These are phyloP conservation scores for Toxotes lorentzi DNA, from an alignment of 2,797 vertebrate genomes.

Conservation along the genomic window DNA sequence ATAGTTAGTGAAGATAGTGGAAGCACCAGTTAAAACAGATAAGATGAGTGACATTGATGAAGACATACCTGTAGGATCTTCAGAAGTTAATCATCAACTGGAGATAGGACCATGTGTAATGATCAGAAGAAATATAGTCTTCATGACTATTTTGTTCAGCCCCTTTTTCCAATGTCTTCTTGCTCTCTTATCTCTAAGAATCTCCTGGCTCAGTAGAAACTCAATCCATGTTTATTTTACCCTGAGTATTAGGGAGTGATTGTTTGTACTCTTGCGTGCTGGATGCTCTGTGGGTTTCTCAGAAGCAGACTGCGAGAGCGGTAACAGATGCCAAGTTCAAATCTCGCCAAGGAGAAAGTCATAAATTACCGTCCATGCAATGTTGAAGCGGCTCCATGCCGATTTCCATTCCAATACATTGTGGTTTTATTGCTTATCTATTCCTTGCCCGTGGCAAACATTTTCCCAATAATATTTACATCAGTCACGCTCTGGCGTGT, in stretches of 20 bases:
- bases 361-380: constrained; percentile 69
- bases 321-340: constrained; percentile 58
- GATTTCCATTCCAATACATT: constrained; percentile 66
- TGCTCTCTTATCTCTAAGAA: constrained; percentile 41
- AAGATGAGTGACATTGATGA: neutral
- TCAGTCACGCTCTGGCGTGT: constrained; percentile 49
- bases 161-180: constrained; percentile 15
- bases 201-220: constrained; percentile 56
- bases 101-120: neutral
- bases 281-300: constrained; percentile 59
- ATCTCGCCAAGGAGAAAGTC: constrained; percentile 66
- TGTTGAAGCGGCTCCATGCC: constrained; percentile 55
- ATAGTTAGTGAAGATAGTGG: neutral
- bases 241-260: constrained; percentile 48
- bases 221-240: constrained; percentile 55
- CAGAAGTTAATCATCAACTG: neutral
- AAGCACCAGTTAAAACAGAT: neutral
- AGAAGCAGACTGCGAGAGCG: constrained; percentile 47
- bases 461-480: constrained; percentile 71
- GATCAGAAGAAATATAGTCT: constrained; percentile 3
- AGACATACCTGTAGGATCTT: constrained; percentile 2
- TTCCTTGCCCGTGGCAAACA: constrained; percentile 66
- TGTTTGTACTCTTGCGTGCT: constrained; percentile 68
- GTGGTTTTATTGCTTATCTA: constrained; percentile 74
- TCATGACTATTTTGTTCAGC: constrained; percentile 21